These are phyloP conservation scores for Masticophis lateralis DNA, from an alignment of 2,797 vertebrate genomes.

Conservation along the genomic window DNA sequence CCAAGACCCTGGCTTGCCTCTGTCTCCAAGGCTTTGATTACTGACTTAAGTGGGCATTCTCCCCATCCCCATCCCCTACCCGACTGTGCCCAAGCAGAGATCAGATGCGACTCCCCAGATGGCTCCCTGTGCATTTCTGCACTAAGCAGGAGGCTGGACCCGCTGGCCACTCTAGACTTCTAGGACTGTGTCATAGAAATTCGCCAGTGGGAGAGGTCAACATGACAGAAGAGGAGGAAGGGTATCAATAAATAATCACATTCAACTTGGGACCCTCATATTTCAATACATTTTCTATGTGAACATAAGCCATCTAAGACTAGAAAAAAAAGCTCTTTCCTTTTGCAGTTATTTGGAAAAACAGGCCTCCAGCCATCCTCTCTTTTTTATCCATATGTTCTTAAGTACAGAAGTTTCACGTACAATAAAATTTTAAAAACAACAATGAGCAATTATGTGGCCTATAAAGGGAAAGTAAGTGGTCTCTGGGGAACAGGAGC, in stretches of 20 bases:
- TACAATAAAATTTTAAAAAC: neutral
- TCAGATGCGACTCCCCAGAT: neutral
- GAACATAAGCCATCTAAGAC: neutral
- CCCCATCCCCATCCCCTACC: neutral
- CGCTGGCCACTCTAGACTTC: neutral
- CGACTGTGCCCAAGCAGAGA: neutral
- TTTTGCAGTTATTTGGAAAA: neutral
- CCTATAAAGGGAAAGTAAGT: neutral
- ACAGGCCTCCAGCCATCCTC: neutral
- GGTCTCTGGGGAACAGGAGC: neutral
- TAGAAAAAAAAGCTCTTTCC: neutral
- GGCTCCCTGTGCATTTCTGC: neutral
- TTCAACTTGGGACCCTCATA: neutral
- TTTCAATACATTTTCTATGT: neutral
- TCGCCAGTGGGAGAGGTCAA: neutral
- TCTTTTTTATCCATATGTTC: neutral
- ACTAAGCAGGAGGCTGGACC: neutral
- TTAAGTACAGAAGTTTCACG: neutral
- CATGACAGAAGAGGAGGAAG: neutral
- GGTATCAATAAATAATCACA: neutral
- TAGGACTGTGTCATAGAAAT: neutral
- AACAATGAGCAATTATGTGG: neutral
- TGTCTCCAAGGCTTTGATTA: neutral
- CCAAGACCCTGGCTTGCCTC: neutral
- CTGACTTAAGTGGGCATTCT: neutral